Evolutionary conservation across 2,888 invertebrate genomes (phyloP), one percentile per base, ranked within the genome.

Genomic region (Rotaria magnacalcarata): DNA sequence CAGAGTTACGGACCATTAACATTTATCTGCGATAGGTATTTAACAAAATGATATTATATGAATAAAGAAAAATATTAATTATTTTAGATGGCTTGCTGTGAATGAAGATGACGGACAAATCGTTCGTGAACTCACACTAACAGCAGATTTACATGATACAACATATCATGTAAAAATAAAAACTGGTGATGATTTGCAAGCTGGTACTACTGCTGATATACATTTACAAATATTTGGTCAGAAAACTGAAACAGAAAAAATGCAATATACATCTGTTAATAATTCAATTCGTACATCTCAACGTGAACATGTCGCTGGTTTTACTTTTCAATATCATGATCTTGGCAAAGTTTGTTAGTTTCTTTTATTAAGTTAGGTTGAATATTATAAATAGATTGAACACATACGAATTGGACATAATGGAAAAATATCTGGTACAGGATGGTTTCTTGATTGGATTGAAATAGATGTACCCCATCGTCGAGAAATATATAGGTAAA

Each of bases 381-480:
- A 41, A 41, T 21, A 34, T 41, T 75, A 19, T 34, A 3, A 16
- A 88, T 21, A 89, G 88, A 50, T 91, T 85, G 88, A 88, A 67
- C 90, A 90, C 87, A 87, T 91, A 47, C 90, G 90, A 87, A 90
- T 91, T 87, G 89, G 90, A 58, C 90, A 91, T 89, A 91, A 91
- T 89, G 91, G 91, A 89, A 89, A 89, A 85, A 91, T 91, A 24
- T 87, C 89, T 8, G 90, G 90, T 8, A 88, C 90, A 6, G 91
- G 90, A 41, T 91, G 91, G 91, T 90, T 90, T 88, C 88, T 91
- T 74, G 91, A 91, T 87, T 90, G 90, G 84, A 90, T 91, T 14
- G 87, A 88, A 84, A 89, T 91, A 60, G 89, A 90, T 80, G 88
- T 91, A 19, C 91, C 91, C 8, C 90, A 90, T 2, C 88, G 88